A percentile compares a stretch with the other conserved stretches of the same genome.
Evolutionary conservation across 2,888 invertebrate genomes (phyloP).

Genomic region (Heliconius sara): DNA sequence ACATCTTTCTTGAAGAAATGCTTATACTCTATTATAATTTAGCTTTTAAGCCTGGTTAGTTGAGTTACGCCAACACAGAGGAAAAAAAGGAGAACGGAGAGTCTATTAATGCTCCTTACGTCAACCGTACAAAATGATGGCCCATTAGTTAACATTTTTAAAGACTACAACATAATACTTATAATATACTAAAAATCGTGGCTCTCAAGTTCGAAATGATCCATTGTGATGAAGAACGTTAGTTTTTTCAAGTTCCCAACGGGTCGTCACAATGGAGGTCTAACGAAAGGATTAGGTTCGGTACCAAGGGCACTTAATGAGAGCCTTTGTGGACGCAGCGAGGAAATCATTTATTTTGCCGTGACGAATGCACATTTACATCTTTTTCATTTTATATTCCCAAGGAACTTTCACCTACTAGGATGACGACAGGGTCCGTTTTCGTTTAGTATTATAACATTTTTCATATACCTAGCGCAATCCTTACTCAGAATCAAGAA

Average conservation of each 20-base stretch:
- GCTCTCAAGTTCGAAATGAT: slow-evolving; percentile 48
- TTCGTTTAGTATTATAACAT: neutral
- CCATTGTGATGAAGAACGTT: slow-evolving; percentile 59
- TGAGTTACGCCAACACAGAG: neutral
- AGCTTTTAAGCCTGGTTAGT: too few species aligned
- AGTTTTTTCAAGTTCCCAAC: slow-evolving; percentile 50
- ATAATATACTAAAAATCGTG: neutral
- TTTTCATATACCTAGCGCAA: neutral
- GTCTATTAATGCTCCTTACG: neutral
- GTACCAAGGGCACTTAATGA: slow-evolving; percentile 76
- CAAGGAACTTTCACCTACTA: slow-evolving; percentile 20
- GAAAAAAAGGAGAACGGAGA: neutral
- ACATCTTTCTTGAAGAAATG: too few species aligned
- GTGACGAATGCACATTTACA: slow-evolving; percentile 72
- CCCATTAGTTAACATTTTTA: neutral
- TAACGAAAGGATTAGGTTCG: slow-evolving; percentile 82
- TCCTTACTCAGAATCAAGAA: neutral
- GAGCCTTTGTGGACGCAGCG: slow-evolving; percentile 69
- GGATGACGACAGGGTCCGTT: neutral
- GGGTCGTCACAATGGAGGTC: slow-evolving; percentile 69
- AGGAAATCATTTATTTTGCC: slow-evolving; percentile 77
- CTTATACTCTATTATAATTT: too few species aligned
- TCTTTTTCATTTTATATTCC: slow-evolving; percentile 58
- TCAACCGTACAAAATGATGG: neutral
- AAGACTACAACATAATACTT: neutral